Evolutionary conservation across 2,797 vertebrate genomes (phyloP).

Genomic region (Lerista edwardsae): DNA sequence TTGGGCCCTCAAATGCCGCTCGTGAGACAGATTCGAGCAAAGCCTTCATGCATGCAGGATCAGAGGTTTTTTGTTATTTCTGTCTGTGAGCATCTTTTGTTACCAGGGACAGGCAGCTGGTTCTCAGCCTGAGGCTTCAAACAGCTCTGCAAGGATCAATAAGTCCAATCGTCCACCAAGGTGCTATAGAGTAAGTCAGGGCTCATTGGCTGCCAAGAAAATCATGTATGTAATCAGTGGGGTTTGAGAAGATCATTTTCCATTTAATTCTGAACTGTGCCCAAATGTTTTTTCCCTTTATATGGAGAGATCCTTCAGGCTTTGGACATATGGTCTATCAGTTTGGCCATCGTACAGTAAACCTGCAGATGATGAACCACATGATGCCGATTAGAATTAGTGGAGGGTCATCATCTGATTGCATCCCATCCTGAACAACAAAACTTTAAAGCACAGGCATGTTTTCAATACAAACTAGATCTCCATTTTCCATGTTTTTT

Average conservation of each 20-base stretch:
- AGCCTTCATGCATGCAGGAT: background rate
- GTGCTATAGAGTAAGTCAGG: conserved; percentile 28
- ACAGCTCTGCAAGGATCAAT: conserved; percentile 25
- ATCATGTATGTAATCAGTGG: conserved; percentile 56
- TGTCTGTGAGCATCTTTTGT: conserved; percentile 27
- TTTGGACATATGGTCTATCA: background rate
- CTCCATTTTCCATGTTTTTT: too few species aligned
- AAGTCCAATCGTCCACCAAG: conserved; percentile 31
- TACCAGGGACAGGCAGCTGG: conserved; percentile 7
- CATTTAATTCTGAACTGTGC: conserved; percentile 52
- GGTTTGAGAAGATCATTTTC: conserved; percentile 58
- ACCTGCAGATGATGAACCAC: background rate
- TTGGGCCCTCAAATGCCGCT: background rate
- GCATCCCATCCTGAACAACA: background rate
- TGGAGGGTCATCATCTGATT: background rate
- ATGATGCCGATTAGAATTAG: background rate
- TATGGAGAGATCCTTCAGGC: background rate
- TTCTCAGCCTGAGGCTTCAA: conserved; percentile 33
- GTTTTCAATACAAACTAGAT: too few species aligned
- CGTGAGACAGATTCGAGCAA: background rate
- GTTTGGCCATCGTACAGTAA: background rate
- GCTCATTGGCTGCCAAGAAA: conserved; percentile 60
- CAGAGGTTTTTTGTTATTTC: background rate
- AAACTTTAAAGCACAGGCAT: too few species aligned
- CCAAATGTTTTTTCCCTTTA: conserved; percentile 50